Base-by-base conservation (phyloP, 2,888 invertebrate species). In the Spialia ferax region DNA sequence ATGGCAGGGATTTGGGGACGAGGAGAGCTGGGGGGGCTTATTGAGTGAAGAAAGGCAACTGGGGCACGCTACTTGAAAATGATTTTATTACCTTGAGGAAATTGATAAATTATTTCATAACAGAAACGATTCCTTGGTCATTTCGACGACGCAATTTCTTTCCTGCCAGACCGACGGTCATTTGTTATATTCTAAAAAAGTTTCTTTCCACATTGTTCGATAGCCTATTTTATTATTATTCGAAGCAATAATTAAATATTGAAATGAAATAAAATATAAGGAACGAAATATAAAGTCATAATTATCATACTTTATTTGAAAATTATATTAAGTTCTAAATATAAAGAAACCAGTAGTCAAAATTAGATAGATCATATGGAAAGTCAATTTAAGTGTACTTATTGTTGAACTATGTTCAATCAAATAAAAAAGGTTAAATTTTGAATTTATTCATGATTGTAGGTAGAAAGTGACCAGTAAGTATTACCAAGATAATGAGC, bases 1-100 rank as follows among this genome's bases (percentile, higher is more conserved):
- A 64, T 64, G 48, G 64, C n/a, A 13, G 35, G 57, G 50, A 57
- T 57, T 57, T 13, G 32, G 56, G 48, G 23, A 22, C 22, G 8
- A 26, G 10, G 42, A 26, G 52, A 35, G 50, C 48, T 35, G 45
- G 26, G 48, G 7, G 26, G 57, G 35, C 50, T 26, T 35, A 65
- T 57, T 26, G 35, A 50, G 55, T 45, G 18, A 23, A 38, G 42
- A 13, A 45, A 48, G 48, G 48, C n/a, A 23, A 29, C 10, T 32
- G 22, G 18, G 20, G 18, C 18, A 23, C n/a, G 35, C 20, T n/a
- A 20, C 57, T 57, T 42, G 23, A 38, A 32, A 61, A 35, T 29
- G 13, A 52, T 52, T 52, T 52, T 52, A 52, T 52, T 52, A 15
- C 48, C 48, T n/a, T 8, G 52, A 23, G 22, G n/a, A 23, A 23